Conservation (phyloP, 1,140 invertebrate species). For the Drosophila teissieri region DNA sequence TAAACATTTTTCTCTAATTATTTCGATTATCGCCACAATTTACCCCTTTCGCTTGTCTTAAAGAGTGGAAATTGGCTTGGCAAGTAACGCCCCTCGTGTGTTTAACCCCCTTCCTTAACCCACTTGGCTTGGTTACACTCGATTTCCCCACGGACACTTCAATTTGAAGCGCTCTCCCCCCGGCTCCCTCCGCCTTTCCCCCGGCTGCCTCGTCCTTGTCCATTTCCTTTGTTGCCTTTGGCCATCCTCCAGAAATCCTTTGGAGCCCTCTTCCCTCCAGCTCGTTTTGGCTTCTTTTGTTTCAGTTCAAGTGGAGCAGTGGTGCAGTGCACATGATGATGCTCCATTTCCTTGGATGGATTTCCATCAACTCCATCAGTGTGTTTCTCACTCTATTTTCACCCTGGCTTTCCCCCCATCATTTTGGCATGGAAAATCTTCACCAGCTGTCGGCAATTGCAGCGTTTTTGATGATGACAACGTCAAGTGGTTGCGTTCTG, state of each 20-base stretch:
- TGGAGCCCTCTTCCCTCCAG: conserved; percentile 3
- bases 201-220: neutral
- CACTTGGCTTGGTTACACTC: conserved; percentile 39
- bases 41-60: conserved; percentile 15
- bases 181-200: neutral
- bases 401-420: neutral
- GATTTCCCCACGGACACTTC: conserved; percentile 55
- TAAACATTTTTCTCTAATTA: neutral
- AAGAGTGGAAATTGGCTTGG: conserved; percentile 26
- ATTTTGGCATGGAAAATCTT: conserved; percentile 24
- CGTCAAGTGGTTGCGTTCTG: conserved; percentile 47
- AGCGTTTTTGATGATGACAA: conserved; percentile 56
- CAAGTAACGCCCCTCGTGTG: conserved; percentile 15
- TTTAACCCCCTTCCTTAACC: conserved; percentile 10
- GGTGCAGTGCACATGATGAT: conserved; percentile 54
- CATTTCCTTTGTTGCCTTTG: conserved; percentile 42
- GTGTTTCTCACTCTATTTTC: conserved; percentile 10
- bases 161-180: conserved; percentile 24
- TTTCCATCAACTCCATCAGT: conserved; percentile 42
- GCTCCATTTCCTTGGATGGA: conserved; percentile 62
- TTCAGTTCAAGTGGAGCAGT: conserved; percentile 64
- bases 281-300: conserved; percentile 59
- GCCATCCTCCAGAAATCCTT: conserved; percentile 40
- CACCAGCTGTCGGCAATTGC: conserved; percentile 49
- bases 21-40: conserved; percentile 7